Evolutionary conservation across 2,888 invertebrate species (phyloP).

Genomic region (Patella ulyssiponensis): DNA sequence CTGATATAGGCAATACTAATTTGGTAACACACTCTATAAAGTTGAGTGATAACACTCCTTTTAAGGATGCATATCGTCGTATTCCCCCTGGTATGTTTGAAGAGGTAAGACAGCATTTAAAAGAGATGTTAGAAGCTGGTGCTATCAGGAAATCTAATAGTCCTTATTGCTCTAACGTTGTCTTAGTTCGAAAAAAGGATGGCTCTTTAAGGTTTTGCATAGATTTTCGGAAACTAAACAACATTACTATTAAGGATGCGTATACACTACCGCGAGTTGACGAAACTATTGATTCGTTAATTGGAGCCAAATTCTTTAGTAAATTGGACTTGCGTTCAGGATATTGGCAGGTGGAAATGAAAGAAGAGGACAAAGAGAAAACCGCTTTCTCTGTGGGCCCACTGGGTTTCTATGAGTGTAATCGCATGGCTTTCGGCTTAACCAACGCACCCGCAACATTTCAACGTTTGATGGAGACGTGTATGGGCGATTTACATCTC

Average conservation of each 20-base stretch:
- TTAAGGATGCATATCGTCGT: no score
- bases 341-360: constrained; percentile 35
- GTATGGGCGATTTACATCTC: constrained; percentile 32
- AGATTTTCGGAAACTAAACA: constrained; percentile 36
- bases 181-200: constrained; percentile 37
- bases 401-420: constrained; percentile 38
- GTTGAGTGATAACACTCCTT: no score
- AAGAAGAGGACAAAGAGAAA: constrained; percentile 35
- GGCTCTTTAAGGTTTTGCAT: constrained; percentile 36
- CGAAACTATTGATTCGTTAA: constrained; percentile 36
- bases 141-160: constrained; percentile 36
- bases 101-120: constrained; percentile 38
- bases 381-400: constrained; percentile 39
- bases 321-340: constrained; percentile 31
- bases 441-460: constrained; percentile 35
- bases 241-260: constrained; percentile 38
- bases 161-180: constrained; percentile 37
- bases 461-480: constrained; percentile 37
- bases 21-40: no score
- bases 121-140: constrained; percentile 37
- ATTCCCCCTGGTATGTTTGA: constrained; percentile 42
- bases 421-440: constrained; percentile 37
- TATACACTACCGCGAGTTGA: constrained; percentile 40
- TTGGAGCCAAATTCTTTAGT: constrained; percentile 32
- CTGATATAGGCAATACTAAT: constrained; percentile 29